phyloP scores from a whole-genome alignment of 2,888 invertebrate species.

The Lydus trimaculatus region DNA sequence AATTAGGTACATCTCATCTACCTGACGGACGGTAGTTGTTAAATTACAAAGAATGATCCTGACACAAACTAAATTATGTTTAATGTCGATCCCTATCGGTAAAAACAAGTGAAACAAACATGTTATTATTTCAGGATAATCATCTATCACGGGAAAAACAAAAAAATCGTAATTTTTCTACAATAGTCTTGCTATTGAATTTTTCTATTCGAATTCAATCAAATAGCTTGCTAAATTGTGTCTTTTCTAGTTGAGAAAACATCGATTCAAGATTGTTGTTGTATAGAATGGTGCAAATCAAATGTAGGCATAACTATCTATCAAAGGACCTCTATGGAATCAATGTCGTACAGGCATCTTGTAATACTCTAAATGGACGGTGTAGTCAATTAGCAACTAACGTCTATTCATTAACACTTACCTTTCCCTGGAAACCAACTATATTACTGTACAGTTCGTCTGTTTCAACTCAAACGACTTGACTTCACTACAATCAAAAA shows the following conservation, averaged over 20 bases:
- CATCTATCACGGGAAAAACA: neutral
- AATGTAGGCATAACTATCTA: slow-evolving; percentile 19
- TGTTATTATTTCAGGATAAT: slow-evolving; percentile 1
- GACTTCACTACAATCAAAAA: neutral
- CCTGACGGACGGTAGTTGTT: neutral
- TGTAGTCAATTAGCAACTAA: slow-evolving; percentile 31
- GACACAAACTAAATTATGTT: neutral
- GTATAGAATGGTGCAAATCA: neutral
- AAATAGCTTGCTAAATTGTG: neutral
- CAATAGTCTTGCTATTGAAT: neutral
- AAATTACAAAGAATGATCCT: slow-evolving; percentile 1
- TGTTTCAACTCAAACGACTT: neutral
- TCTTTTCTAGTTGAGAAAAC: too few species aligned
- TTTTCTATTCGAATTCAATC: neutral
- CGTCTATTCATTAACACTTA: slow-evolving; percentile 21
- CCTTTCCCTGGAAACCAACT: neutral
- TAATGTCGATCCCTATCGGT: neutral
- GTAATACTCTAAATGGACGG: slow-evolving; percentile 35
- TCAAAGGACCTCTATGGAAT: slow-evolving; percentile 30
- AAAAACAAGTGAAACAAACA: neutral
- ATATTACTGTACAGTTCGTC: neutral
- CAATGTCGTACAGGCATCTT: slow-evolving; percentile 24
- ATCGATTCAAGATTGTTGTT: too few species aligned
- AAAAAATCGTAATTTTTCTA: neutral
- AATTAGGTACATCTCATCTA: neutral